These are phyloP conservation scores for Phenganax stokvisi DNA, from an alignment of 92 coral and sea anemone species.

Conservation along the genomic window DNA sequence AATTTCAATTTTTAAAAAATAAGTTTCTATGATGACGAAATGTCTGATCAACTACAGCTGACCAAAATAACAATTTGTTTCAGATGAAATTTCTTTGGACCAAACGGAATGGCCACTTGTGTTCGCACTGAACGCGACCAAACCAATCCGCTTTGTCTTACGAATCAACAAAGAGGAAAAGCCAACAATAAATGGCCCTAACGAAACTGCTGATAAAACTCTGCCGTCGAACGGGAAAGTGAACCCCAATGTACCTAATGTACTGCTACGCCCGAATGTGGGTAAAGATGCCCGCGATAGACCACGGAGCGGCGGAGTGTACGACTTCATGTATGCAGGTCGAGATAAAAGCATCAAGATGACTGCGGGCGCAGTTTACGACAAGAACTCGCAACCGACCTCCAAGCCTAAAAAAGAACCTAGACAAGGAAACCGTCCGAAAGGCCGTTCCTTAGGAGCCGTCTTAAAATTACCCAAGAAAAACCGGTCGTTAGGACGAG, in stretches of 20 bases:
- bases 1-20: too few species aligned
- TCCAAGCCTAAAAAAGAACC: slow-evolving; percentile 15
- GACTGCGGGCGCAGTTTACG: slow-evolving; percentile 55
- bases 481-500: slow-evolving; percentile 42
- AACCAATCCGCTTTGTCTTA: slow-evolving; percentile 74
- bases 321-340: slow-evolving; percentile 41
- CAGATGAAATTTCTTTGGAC: slow-evolving; percentile 92
- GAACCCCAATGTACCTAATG: slow-evolving; percentile 50
- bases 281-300: neutral
- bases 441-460: slow-evolving; percentile 77
- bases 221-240: slow-evolving; percentile 44
- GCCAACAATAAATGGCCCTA: slow-evolving; percentile 23
- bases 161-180: slow-evolving; percentile 63
- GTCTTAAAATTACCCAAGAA: slow-evolving; percentile 59
- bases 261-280: slow-evolving; percentile 39
- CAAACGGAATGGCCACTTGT: slow-evolving; percentile 91
- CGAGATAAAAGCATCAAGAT: slow-evolving; percentile 27
- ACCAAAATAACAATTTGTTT: slow-evolving; percentile 16
- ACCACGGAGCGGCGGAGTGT: slow-evolving; percentile 22
- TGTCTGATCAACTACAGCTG: neutral
- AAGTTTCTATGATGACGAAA: too few species aligned
- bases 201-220: slow-evolving; percentile 11
- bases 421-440: slow-evolving; percentile 46
- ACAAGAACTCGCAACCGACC: slow-evolving; percentile 42
- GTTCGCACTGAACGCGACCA: slow-evolving; percentile 85